Conservation (phyloP, 2,888 invertebrate genomes). For the Lochmaea capreae region DNA sequence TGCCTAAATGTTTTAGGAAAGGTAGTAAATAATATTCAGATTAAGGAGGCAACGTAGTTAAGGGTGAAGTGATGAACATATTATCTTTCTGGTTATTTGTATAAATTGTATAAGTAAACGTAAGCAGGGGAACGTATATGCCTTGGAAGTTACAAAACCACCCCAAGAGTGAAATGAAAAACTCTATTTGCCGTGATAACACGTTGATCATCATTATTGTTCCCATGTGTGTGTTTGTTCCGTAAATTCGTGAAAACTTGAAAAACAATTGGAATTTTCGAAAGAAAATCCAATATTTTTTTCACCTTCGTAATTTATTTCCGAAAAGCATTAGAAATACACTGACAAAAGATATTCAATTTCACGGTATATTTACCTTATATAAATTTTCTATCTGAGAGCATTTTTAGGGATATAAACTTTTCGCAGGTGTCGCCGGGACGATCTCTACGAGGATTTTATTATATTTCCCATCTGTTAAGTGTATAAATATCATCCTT, state of each 20-base stretch:
- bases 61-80: constrained; percentile 11
- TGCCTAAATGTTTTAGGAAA: neutral
- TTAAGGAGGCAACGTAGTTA: neutral
- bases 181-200: constrained; percentile 27
- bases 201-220: constrained; percentile 31
- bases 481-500: constrained; percentile 38
- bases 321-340: constrained; percentile 50
- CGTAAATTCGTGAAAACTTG: constrained; percentile 15
- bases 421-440: constrained; percentile 52
- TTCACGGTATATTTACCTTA: constrained; percentile 55
- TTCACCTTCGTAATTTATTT: constrained; percentile 39
- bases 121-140: constrained; percentile 18
- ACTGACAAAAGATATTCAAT: constrained; percentile 54
- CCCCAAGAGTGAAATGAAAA: constrained; percentile 23
- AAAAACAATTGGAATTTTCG: constrained; percentile 33
- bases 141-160: constrained; percentile 25
- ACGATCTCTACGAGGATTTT: constrained; percentile 48
- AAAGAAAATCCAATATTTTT: constrained; percentile 41
- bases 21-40: neutral
- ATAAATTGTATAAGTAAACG: constrained; percentile 20
- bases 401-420: constrained; percentile 52
- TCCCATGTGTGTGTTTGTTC: constrained; percentile 22
- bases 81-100: constrained; percentile 28
- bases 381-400: constrained; percentile 52
- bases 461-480: constrained; percentile 44